Conservation (phyloP, 2,113 vertebrate species). For the Peromyscus maniculatus region DNA sequence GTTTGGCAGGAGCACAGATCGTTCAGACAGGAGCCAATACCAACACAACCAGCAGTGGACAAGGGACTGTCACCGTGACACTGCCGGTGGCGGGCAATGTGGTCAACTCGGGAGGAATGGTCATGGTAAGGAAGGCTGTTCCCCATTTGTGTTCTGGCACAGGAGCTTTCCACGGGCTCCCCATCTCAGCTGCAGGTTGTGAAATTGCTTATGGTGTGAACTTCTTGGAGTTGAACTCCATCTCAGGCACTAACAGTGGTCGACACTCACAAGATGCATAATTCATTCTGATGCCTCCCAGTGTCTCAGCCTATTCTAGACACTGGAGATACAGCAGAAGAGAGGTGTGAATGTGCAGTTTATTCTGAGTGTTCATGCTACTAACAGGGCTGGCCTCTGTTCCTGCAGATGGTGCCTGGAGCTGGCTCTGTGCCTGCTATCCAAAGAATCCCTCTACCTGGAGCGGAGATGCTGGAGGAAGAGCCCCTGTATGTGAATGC, state of each 20-base stretch:
- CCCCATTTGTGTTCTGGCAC: not conserved
- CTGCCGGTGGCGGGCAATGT: conserved; percentile 98
- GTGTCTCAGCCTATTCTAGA: not conserved
- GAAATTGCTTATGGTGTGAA: not conserved
- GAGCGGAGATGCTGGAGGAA: conserved; percentile 98
- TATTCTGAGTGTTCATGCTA: not conserved
- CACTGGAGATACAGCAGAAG: not conserved
- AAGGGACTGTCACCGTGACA: conserved; percentile 98
- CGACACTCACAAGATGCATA: not conserved
- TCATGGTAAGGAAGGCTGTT: conserved; percentile 93
- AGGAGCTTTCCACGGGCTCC: not conserved
- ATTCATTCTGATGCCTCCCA: not conserved
- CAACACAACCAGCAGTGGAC: conserved; percentile 97
- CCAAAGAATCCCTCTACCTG: conserved; percentile 97
- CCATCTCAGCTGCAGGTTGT: not conserved
- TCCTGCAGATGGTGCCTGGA: conserved; percentile 95
- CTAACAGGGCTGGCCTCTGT: not conserved
- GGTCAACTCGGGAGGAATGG: conserved; percentile 99
- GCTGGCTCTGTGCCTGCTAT: conserved; percentile 94
- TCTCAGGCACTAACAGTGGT: not conserved
- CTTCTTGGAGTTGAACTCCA: not conserved
- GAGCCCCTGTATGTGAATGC: conserved; percentile 99
- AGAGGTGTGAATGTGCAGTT: not conserved
- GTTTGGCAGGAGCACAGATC: conserved; percentile 97
- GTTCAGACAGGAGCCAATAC: conserved; percentile 97